These are phyloP conservation scores for Drosophila novamexicana DNA, from an alignment of 1,140 invertebrate species.

Conservation along the genomic window DNA sequence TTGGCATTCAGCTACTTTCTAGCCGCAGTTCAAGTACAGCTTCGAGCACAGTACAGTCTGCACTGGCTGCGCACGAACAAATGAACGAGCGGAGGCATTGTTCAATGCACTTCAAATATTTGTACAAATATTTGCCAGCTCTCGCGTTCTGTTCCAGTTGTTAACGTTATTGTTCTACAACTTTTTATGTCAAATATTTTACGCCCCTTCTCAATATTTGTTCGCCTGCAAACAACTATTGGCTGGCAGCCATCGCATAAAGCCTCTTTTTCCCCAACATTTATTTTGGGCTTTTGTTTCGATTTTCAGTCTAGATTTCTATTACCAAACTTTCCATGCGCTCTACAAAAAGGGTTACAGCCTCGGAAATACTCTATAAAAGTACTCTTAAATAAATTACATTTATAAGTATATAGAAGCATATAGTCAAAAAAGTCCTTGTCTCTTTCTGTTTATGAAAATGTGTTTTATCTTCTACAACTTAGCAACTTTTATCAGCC, in stretches of 20 bases:
- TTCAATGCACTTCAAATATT: constrained; percentile 73
- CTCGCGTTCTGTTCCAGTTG: constrained; percentile 27
- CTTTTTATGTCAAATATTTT: constrained; percentile 72
- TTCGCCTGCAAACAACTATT: constrained; percentile 52
- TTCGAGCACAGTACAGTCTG: too few relatives aligned
- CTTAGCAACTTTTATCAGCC: too few relatives aligned
- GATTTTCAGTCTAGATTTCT: constrained; percentile 56
- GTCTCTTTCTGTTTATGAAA: too few relatives aligned
- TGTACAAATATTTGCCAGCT: constrained; percentile 62
- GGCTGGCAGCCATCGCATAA: constrained; percentile 65
- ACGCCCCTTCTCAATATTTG: constrained; percentile 52
- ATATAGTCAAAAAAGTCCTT: too few relatives aligned
- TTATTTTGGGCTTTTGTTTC: constrained; percentile 71
- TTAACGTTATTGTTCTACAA: constrained; percentile 75
- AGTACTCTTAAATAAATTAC: too few relatives aligned
- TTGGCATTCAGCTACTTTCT: background rate
- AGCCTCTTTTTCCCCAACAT: constrained; percentile 49
- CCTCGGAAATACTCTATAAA: too few relatives aligned
- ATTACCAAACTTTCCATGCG: constrained; percentile 70
- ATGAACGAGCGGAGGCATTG: constrained; percentile 9
- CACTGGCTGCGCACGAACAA: too few relatives aligned
- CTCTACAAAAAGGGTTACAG: background rate
- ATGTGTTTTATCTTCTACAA: too few relatives aligned
- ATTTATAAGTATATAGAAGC: too few relatives aligned
- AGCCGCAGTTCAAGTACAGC: too few relatives aligned